These are phyloP conservation scores for Phaenicophaeus curvirostris DNA, from an alignment of 2,797 vertebrate species.

Conservation along the genomic window DNA sequence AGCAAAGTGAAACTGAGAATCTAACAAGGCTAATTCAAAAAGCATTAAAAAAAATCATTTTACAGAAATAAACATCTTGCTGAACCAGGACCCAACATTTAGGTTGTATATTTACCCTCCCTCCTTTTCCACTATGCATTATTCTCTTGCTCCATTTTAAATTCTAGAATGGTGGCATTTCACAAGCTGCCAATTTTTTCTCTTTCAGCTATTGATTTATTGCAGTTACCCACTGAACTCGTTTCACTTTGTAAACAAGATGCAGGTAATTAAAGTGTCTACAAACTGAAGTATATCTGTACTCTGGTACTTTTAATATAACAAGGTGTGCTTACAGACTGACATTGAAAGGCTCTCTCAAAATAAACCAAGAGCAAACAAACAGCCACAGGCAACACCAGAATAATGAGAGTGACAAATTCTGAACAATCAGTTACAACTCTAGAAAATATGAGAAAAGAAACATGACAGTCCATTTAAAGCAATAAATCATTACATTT, in stretches of 20 bases:
- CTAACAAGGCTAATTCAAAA: background rate
- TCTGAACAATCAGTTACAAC: background rate
- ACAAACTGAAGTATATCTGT: background rate
- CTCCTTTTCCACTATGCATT: background rate
- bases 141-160: background rate
- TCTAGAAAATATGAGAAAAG: background rate
- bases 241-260: background rate
- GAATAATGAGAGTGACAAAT: background rate
- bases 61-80: background rate
- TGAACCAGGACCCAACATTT: background rate
- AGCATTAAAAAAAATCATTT: background rate
- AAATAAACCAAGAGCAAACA: background rate
- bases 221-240: background rate
- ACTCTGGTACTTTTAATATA: background rate
- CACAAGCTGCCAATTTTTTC: background rate
- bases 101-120: background rate
- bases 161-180: background rate
- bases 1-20: background rate
- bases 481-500: background rate
- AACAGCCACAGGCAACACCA: background rate
- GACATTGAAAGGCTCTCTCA: background rate
- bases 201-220: background rate
- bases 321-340: background rate
- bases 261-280: background rate
- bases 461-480: background rate